Conservation (phyloP, 1,140 invertebrate genomes). For the Sitodiplosis mosellana region DNA sequence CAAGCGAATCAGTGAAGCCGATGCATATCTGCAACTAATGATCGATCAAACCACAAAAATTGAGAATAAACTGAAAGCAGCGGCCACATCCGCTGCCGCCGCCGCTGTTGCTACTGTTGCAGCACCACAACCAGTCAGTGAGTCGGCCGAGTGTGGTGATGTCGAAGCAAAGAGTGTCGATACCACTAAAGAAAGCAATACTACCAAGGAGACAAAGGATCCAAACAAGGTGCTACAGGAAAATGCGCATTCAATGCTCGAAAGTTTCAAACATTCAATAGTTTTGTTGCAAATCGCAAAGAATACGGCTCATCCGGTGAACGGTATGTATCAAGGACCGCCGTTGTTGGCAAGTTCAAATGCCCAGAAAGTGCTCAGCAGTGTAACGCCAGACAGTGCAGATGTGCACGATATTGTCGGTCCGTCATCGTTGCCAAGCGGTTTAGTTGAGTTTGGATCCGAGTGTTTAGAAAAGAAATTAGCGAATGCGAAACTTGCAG, state of each 20-base stretch:
- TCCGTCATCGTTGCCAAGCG: too few relatives aligned
- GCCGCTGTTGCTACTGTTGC: too few relatives aligned
- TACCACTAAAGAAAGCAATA: neutral
- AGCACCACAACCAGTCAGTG: constrained; percentile 14
- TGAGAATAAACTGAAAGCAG: too few relatives aligned
- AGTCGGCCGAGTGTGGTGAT: neutral
- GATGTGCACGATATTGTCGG: too few relatives aligned
- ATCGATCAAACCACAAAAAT: constrained; percentile 67
- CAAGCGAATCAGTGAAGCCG: constrained; percentile 81
- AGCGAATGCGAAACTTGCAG: constrained; percentile 5
- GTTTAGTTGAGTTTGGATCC: constrained; percentile 35
- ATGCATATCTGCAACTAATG: constrained; percentile 88
- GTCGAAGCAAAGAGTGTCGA: neutral
- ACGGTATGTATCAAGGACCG: constrained; percentile 57
- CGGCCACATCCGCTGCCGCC: constrained; percentile 11
- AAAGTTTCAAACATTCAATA: constrained; percentile 93
- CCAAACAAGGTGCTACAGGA: constrained; percentile 37
- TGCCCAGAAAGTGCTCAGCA: too few relatives aligned
- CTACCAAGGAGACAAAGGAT: neutral
- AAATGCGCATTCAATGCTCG: constrained; percentile 53
- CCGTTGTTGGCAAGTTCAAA: constrained; percentile 5
- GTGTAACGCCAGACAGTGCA: too few relatives aligned
- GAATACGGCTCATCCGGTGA: constrained; percentile 77
- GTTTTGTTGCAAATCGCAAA: constrained; percentile 94
- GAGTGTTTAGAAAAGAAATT: constrained; percentile 33